A percentile compares a stretch with the other conserved stretches of the same genome.
Evolutionary conservation across 35 echinoderm and acorn worm species (phyloP).

Genomic region (Apostichopus californicus): DNA sequence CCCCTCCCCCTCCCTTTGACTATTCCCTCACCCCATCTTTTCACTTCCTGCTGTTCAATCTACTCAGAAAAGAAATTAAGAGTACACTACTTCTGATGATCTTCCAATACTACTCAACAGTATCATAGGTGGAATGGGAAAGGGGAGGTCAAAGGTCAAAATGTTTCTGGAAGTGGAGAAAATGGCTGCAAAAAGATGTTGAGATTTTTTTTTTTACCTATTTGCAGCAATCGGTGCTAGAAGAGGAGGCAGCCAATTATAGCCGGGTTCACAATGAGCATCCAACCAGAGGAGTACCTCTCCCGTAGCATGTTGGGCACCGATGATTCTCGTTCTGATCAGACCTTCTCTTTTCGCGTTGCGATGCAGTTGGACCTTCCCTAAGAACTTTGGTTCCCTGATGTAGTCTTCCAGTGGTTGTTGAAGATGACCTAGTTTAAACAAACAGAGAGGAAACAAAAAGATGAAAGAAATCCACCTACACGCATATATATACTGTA

Average conservation of each 20-base stretch:
- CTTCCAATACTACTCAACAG: no score
- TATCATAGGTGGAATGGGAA: no score
- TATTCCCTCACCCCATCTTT: no score
- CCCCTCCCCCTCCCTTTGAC: no score
- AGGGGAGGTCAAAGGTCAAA: no score
- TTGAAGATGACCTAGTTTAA: conserved; percentile 76
- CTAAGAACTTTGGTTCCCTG: conserved; percentile 60
- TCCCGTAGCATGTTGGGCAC: conserved; percentile 76
- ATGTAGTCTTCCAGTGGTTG: conserved; percentile 79
- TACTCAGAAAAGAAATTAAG: no score
- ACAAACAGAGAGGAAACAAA: no score
- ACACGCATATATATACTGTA: no score
- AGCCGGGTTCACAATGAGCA: conserved; percentile 95
- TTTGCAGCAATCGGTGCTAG: conserved; percentile 91
- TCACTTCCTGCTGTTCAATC: no score
- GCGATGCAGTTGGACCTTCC: conserved; percentile 76
- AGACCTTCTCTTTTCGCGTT: conserved; percentile 82
- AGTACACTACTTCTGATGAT: no score
- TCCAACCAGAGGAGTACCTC: conserved; percentile 97
- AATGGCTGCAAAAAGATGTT: not conserved
- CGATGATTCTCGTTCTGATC: conserved; percentile 88
- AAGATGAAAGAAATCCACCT: no score
- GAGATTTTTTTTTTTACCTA: conserved; percentile 60
- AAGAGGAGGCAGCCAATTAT: conserved; percentile 93
- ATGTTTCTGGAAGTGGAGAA: no score